phyloP scores from a whole-genome alignment of 2,113 vertebrate species.

The Ctenodactylus gundi region DNA sequence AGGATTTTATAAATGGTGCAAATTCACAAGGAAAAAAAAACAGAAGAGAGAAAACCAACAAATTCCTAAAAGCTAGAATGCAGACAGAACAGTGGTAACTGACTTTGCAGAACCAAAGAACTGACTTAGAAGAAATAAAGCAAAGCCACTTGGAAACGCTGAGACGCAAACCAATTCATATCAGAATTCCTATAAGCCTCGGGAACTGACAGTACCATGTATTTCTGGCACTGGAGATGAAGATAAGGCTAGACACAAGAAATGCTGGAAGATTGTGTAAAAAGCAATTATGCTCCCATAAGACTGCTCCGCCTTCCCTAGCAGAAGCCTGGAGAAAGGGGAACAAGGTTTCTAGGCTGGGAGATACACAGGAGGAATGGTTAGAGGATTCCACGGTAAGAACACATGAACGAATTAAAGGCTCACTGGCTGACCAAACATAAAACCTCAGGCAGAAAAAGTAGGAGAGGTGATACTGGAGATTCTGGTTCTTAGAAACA shows the following conservation, averaged over 20 bases:
- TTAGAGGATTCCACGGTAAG: background rate
- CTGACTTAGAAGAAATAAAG: background rate
- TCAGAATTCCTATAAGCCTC: background rate
- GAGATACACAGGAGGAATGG: background rate
- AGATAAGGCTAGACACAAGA: background rate
- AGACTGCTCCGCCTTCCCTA: background rate
- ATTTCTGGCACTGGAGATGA: background rate
- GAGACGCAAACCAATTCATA: background rate
- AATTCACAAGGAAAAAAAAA: slow-evolving; percentile 18
- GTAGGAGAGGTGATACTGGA: background rate
- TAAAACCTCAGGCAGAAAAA: background rate
- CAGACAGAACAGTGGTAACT: slow-evolving; percentile 17
- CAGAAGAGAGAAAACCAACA: background rate
- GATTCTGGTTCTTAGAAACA: background rate
- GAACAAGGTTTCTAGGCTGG: background rate
- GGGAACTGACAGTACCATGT: background rate
- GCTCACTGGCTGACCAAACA: background rate
- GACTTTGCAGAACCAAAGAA: background rate
- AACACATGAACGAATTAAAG: slow-evolving; percentile 12
- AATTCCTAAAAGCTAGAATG: slow-evolving; percentile 5
- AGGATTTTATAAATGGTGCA: slow-evolving; percentile 30
- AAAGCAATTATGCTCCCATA: background rate
- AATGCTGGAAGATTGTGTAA: background rate
- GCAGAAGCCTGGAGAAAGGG: background rate
- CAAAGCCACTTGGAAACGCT: background rate